Conservation (phyloP, 2,888 invertebrate genomes). For the Caenorhabditis wallacei region DNA sequence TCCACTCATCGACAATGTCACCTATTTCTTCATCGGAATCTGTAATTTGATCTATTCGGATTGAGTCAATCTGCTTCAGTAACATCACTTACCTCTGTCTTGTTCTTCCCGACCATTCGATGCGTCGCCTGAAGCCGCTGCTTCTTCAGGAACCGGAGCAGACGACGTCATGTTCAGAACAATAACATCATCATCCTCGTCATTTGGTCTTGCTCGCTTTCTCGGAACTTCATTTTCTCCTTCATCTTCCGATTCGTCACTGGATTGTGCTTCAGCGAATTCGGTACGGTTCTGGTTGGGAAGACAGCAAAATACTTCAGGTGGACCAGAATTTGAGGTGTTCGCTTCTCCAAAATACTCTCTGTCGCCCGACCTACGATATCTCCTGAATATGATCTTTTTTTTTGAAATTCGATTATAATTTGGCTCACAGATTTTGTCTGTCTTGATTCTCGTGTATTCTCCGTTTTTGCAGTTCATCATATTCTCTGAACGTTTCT, state of each 20-base stretch:
- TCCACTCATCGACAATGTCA: slow-evolving; percentile 47
- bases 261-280: slow-evolving; percentile 2
- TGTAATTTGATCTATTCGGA: background rate
- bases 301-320: slow-evolving; percentile 17
- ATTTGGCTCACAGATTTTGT: background rate
- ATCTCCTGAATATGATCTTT: background rate
- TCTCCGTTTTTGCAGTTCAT: background rate
- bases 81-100: slow-evolving; percentile 13
- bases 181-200: slow-evolving; percentile 9
- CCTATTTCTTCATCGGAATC: slow-evolving; percentile 35
- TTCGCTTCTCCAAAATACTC: slow-evolving; percentile 19
- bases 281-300: background rate
- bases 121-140: background rate
- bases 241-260: slow-evolving; percentile 26
- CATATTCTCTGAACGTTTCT: background rate
- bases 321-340: slow-evolving; percentile 12
- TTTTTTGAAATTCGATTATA: no score
- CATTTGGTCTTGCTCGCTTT: slow-evolving; percentile 23
- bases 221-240: background rate
- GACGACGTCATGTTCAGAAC: slow-evolving; percentile 23
- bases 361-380: background rate
- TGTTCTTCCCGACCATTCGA: background rate
- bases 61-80: background rate
- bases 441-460: background rate
- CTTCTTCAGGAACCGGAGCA: no score